Evolutionary conservation across 2,113 vertebrate genomes (phyloP), one percentile per base, ranked within the genome.

Genomic region (Malurus alboscapulatus): DNA sequence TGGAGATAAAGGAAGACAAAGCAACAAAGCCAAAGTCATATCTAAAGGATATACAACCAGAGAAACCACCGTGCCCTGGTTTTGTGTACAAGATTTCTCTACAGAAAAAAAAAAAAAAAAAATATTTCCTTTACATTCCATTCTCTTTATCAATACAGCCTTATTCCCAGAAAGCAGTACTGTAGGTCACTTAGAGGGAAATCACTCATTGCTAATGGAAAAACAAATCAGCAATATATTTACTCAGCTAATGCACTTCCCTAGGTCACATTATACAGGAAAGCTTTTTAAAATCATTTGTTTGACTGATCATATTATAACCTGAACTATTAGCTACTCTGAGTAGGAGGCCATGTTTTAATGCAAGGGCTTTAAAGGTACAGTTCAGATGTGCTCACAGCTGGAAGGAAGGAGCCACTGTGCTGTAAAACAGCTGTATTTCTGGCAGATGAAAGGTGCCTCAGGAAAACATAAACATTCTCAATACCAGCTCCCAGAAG

Each of bases 1-100:
- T 94, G 87, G 75, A 91, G 83, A 92, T 92, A 96, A 95, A 97
- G 95, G 67, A 93, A 95, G 84, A 93, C 72, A 92, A 93, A 87
- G 72, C 24, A 94, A 94, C 68, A 87, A 95, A 93, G 78, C 38
- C 54, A 85, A 85, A 85, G 75, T 88, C 88, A 80, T 68, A 61
- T 93, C 71, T 72, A 74, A 80, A 84, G 42, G 65, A 61, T 84
- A 83, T 66, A 94, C 96, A 96, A 87, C 79, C 71, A 96, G 84
- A 78, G 53, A 80, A 79, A 92, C 16, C 65, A 25, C 27, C 40
- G 5, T 9, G 38, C 24, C 47, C 87, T 93, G 69, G 76, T 58
- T 82, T 73, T 84, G 51, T 19, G 24, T 44, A 57, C 14, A 79
- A 86, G 58, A 78, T 94, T 84, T 68, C 34, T 77, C 8, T 2